Base-by-base conservation (phyloP, 1,140 invertebrate species). In the Penaeus vannamei region DNA sequence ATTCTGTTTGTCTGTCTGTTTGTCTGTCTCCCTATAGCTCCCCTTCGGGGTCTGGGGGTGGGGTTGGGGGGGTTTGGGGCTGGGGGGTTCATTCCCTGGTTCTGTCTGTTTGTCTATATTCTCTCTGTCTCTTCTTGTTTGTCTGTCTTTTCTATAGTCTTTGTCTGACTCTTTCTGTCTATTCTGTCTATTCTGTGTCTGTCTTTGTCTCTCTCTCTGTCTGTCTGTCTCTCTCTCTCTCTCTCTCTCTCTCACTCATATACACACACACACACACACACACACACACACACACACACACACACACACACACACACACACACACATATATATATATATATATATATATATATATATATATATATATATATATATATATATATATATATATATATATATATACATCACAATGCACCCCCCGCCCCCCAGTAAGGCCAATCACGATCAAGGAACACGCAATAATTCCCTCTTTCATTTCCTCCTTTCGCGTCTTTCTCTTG, bases 161-260 rank as follows among this genome's bases (percentile, higher is more conserved):
- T 62, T 84, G 60, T 84, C 83, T 84, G 60, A 66, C 83, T 84
- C 83, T 84, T 69, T 85, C 84, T 72, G 22, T 69, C 66, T 69
- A 26, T 85, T 26, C 29, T 36, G 23, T 59, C 14, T 53, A 7
- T 60, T n/a, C n/a, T n/a, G n/a, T n/a, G n/a, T n/a, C n/a, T n/a
- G n/a, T n/a, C n/a, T n/a, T n/a, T n/a, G n/a, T n/a, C n/a, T n/a
- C n/a, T n/a, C n/a, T n/a, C n/a, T 61, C 20, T 80, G 10, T 46
- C 29, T 64, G 22, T 46, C 60, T 42, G 22, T 29, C 1, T 62
- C 66, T n/a, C n/a, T n/a, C n/a, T n/a, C n/a, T n/a, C n/a, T n/a
- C n/a, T n/a, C n/a, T n/a, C n/a, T n/a, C n/a, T n/a, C n/a, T n/a
- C n/a, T n/a, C n/a, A n/a, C n/a, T 36, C n/a, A 66, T 69, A 14